Percentiles rank a stretch among this genome's conserved stretches.
Conservation (phyloP, 2,113 vertebrate genomes). For the Pyrgilauda ruficollis region DNA sequence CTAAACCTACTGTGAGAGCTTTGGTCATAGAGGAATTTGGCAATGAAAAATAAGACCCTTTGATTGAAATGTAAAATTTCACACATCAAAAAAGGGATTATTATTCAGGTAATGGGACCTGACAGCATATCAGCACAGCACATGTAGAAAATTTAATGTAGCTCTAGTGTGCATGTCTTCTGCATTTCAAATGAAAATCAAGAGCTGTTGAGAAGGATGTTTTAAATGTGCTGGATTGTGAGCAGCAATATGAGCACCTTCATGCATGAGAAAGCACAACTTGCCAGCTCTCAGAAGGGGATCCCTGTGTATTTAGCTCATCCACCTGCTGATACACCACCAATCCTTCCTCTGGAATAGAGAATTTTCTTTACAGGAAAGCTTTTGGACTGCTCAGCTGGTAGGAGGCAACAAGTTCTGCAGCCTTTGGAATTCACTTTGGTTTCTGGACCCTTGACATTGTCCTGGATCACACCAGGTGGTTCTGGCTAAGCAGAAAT, state of each 20-base stretch:
- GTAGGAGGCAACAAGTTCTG: not conserved
- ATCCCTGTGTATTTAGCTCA: not conserved
- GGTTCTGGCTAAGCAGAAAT: not conserved
- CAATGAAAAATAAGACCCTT: not conserved
- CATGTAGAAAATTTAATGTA: not conserved
- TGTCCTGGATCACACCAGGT: not conserved
- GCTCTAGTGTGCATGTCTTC: not conserved
- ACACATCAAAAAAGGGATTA: not conserved
- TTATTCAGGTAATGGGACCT: constrained; percentile 3
- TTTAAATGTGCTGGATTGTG: not conserved
- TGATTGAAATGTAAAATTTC: constrained; percentile 8
- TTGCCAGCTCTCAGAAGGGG: not conserved
- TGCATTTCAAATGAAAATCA: constrained; percentile 20
- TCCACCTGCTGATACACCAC: not conserved
- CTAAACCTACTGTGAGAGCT: not conserved
- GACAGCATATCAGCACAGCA: constrained; percentile 6
- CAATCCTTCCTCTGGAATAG: not conserved
- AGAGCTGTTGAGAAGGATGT: not conserved
- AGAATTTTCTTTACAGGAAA: not conserved
- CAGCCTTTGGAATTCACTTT: not conserved
- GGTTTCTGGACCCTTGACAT: not conserved
- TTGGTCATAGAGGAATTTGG: not conserved
- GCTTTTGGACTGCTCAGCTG: not conserved
- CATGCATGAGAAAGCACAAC: not conserved
- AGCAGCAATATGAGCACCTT: not conserved